These are phyloP conservation scores for Alentia gelatinosa DNA, from an alignment of 2,888 invertebrate species.

Conservation along the genomic window DNA sequence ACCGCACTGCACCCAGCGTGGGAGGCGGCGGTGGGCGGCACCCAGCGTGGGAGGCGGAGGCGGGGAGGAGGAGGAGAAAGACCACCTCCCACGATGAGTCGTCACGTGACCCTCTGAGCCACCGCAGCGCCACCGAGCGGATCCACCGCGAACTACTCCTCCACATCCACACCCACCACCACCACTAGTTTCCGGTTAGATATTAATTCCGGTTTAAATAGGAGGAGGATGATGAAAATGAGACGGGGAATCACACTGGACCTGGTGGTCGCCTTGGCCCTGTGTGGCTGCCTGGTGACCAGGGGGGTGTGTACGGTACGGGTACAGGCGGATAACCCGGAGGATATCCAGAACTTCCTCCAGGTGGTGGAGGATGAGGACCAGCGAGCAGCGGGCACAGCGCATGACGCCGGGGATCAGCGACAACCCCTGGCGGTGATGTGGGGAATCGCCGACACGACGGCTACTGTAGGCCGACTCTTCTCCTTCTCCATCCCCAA, in stretches of 20 bases:
- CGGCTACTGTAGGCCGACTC: conserved; percentile 86
- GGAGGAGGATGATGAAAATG: no score
- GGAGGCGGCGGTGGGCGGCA: no score
- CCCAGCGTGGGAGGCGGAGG: no score
- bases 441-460: conserved; percentile 53
- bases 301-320: background rate
- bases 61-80: no score
- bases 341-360: conserved; percentile 52
- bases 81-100: no score
- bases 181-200: no score
- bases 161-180: no score
- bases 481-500: conserved; percentile 88
- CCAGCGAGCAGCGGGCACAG: background rate
- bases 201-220: no score
- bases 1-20: no score
- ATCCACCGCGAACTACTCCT: no score
- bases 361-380: conserved; percentile 34
- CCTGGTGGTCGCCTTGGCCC: background rate
- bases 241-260: background rate
- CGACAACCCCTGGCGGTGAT: conserved; percentile 44
- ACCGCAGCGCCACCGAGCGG: no score
- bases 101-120: no score
- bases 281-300: background rate
- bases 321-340: conserved; percentile 31
- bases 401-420: background rate